Percentiles rank a stretch among this genome's conserved stretches.
phyloP scores from a whole-genome alignment of 2,113 vertebrate genomes.

The Indicator maculatus region DNA sequence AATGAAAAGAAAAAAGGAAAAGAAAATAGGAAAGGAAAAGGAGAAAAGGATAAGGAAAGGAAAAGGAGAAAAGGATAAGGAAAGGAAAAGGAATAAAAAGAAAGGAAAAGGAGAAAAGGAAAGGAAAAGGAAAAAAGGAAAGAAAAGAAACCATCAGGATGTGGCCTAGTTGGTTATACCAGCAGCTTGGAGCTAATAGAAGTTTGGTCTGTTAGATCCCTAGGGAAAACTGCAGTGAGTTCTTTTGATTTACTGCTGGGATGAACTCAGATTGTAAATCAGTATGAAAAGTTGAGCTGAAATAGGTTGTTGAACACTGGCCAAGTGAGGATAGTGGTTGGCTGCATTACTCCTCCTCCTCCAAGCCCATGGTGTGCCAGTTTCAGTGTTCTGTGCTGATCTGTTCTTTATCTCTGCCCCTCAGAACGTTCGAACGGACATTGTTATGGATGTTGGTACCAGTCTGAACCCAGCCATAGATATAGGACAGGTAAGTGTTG shows the following conservation, averaged over 20 bases:
- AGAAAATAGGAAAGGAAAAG: no score
- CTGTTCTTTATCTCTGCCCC: neutral
- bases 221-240: neutral
- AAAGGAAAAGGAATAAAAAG: no score
- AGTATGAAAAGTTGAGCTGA: neutral
- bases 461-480: constrained; percentile 97
- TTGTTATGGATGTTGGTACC: constrained; percentile 96
- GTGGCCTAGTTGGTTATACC: neutral
- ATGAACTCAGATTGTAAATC: neutral
- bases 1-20: no score
- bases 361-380: neutral
- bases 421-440: constrained; percentile 90
- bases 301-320: neutral
- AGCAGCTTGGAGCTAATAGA: neutral
- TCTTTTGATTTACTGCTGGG: neutral
- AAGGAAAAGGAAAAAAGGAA: neutral
- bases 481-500: constrained; percentile 90
- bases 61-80: no score
- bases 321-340: neutral
- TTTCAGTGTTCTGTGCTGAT: neutral
- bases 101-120: no score
- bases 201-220: neutral
- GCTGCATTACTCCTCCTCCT: neutral
- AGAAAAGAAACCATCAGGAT: neutral
- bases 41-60: no score